Conservation (phyloP, 1,140 invertebrate species). For the Apolygus lucorum region DNA sequence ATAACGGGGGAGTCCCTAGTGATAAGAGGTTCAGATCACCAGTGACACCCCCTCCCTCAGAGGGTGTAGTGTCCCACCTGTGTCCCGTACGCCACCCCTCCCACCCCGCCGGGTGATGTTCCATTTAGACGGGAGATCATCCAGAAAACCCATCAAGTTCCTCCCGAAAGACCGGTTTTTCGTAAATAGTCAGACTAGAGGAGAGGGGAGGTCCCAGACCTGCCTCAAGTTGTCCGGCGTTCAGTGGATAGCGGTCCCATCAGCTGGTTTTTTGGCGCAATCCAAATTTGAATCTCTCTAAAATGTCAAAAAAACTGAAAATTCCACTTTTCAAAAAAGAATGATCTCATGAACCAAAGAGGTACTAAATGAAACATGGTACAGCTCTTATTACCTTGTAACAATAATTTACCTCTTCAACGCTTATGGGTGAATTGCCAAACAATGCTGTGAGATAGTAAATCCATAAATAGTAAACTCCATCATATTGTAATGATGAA, state of each 20-base stretch:
- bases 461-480: too few relatives aligned
- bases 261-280: not conserved
- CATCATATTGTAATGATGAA: too few relatives aligned
- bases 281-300: not conserved
- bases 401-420: too few relatives aligned
- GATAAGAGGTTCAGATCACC: too few relatives aligned
- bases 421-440: too few relatives aligned
- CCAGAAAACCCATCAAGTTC: not conserved
- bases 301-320: not conserved
- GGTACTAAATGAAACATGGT: too few relatives aligned
- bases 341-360: too few relatives aligned
- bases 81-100: not conserved
- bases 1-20: too few relatives aligned
- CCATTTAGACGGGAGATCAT: not conserved
- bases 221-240: conserved; percentile 16
- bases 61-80: not conserved
- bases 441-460: too few relatives aligned
- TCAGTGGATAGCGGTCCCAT: too few relatives aligned
- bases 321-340: too few relatives aligned
- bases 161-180: conserved; percentile 16
- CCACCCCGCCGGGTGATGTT: not conserved
- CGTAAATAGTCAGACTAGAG: conserved; percentile 19
- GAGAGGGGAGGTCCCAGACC: not conserved
- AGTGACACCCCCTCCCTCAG: not conserved
- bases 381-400: too few relatives aligned